Base-by-base conservation (phyloP, 2,888 invertebrate genomes). In the Pseudococcus viburni region DNA sequence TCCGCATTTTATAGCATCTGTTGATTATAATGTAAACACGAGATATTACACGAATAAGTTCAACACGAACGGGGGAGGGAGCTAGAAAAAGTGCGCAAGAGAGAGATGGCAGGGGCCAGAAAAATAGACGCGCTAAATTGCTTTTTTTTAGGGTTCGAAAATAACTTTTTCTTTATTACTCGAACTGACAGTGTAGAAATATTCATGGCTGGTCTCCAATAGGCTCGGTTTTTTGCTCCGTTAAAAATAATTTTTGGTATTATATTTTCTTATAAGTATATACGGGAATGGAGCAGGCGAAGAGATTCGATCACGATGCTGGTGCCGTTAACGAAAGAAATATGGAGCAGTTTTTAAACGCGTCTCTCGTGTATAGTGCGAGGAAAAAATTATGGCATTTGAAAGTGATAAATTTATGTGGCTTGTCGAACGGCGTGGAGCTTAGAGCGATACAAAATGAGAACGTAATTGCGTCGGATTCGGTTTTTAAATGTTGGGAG, bases 161-260 rank as follows among this genome's bases (percentile, higher is more conserved):
- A 73, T 73, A 73, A 73, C 73, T 73, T 73, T 73, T 73, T 73
- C 73, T 73, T 73, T 73, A 73, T 73, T 73, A 73, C 73, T 73
- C 73, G 73, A 73, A 33, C 26, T 73, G 73, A 33, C 73, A 33
- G 73, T 73, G 73, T 73, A 73, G 73, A 73, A 73, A 73, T 73
- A 73, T 73, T 73, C 73, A 83, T 83, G 80, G 80, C 80, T 83
- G 46, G 80, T 83, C 80, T 83, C 80, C 80, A 83, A 83, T 46
- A 83, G 80, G 80, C 80, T 83, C n/a, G 46, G 80, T 83, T 83
- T 83, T 83, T 83, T 83, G 46, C 80, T 46, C 80, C 80, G 80
- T 83, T 83, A 83, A 83, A 83, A 83, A 83, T 83, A 83, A 83
- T 83, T 83, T 77, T 83, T 46, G 80, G 46, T 46, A 83, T 83